Evolutionary conservation across 2,888 invertebrate genomes (phyloP), one percentile per base, ranked within the genome.

Genomic region (Rapana venosa): DNA sequence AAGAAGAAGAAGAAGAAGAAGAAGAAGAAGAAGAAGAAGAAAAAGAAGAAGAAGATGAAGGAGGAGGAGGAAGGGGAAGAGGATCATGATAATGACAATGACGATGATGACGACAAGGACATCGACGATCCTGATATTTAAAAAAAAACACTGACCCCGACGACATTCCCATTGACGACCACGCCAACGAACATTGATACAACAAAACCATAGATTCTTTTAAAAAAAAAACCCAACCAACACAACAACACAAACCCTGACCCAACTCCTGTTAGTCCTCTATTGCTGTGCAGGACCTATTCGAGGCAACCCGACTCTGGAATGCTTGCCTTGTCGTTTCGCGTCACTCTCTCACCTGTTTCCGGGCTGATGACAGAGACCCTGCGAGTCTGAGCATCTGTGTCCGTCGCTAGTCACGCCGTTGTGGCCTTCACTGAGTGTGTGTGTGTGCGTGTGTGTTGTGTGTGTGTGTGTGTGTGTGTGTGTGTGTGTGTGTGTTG

Each of bases 261-360:
- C 30, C 26, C 13, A 26, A 47, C 8, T 47, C 47, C 36, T 81
- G 81, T 15, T n/a, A n/a, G n/a, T n/a, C n/a, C n/a, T 47, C 47
- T 47, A 47, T 47, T 47, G n/a, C n/a, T 30, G 77, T 86, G 86
- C 86, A 86, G 86, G n/a, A n/a, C 86, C 35, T 86, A 86, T 58
- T 86, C 32, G 86, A 86, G 66, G 86, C 86, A 2, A 35, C 86
- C 4, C 61, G 35, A 58, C 58, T 32, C 5, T 86, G 26, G 66
- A 0, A 32, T 61, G 86, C 66, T 35, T 0, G 66, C 86, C 20
- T 20, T 86, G 61, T 11, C 66, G 66, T 6, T 17, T 17, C 66
- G 66, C 66, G 32, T 11, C 30, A 35, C 66, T 1, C 66, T 86
- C 22, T 61, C 13, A 58, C 86, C 56, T 86, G 86, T 15, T 56